A percentile compares a stretch with the other conserved stretches of the same genome.
Evolutionary conservation across 2,888 invertebrate species (phyloP).

Genomic region (Mactromeris polynyma): DNA sequence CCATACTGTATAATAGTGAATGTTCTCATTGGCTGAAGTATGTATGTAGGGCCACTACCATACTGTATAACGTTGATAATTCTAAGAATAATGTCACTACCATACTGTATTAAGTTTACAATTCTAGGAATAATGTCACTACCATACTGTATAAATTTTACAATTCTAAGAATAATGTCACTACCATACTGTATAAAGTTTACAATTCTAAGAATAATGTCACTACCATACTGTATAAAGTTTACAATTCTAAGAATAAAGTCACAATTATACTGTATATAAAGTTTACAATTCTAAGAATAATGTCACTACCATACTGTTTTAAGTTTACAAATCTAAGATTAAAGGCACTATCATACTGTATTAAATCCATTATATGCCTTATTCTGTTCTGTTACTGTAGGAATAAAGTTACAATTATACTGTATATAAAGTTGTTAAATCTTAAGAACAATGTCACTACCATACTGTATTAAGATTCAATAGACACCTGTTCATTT

Average conservation of each 20-base stretch:
- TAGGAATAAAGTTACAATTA: not conserved
- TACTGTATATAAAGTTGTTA: not conserved
- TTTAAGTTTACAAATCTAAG: not conserved
- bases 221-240: not conserved
- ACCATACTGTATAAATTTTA: too few species aligned
- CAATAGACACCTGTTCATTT: too few species aligned
- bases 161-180: not conserved
- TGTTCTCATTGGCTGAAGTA: too few species aligned
- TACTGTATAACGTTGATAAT: too few species aligned
- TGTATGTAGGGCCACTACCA: too few species aligned
- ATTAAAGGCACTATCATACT: not conserved
- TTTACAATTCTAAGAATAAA: not conserved
- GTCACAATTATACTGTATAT: not conserved
- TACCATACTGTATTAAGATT: not conserved
- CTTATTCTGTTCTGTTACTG: too few species aligned
- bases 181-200: not conserved
- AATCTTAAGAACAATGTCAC: not conserved
- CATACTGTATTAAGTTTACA: too few species aligned
- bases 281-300: not conserved
- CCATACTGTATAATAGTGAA: too few species aligned
- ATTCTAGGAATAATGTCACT: too few species aligned
- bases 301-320: not conserved
- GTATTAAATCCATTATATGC: not conserved
- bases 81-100: too few species aligned
- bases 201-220: not conserved